A percentile compares a stretch with the other conserved stretches of the same genome.
Evolutionary conservation across 2,113 vertebrate species (phyloP).

Genomic region (Phasianus colchicus): DNA sequence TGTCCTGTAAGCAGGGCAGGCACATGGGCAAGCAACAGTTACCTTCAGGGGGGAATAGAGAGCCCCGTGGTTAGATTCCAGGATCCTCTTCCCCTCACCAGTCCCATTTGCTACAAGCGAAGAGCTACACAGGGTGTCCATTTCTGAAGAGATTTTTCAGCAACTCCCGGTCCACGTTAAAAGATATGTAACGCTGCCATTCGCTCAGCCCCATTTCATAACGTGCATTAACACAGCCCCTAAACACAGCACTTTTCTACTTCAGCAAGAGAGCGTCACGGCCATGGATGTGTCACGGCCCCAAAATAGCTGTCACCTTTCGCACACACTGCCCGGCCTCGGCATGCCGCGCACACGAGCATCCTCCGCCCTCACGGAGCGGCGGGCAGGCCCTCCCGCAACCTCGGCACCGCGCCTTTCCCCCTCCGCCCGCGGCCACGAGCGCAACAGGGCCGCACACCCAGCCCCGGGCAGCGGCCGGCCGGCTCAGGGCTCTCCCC

Average conservation of each 20-base stretch:
- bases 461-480: neutral
- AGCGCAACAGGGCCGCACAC: constrained; percentile 17
- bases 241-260: neutral
- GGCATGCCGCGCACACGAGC: neutral
- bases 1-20: neutral
- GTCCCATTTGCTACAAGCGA: neutral
- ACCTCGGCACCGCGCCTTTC: too few species aligned
- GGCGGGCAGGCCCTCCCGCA: neutral
- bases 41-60: neutral
- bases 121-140: neutral
- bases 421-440: neutral
- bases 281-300: neutral
- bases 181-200: neutral
- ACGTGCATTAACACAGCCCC: neutral
- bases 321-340: neutral
- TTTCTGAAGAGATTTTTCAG: neutral
- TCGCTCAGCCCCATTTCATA: neutral
- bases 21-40: neutral
- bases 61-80: neutral
- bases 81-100: neutral
- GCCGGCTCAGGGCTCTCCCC: neutral
- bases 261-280: neutral
- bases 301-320: constrained; percentile 23
- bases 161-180: neutral
- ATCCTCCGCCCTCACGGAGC: neutral